A percentile compares a stretch with the other conserved stretches of the same genome.
Evolutionary conservation across 1,140 invertebrate species (phyloP).

Genomic region (Solenopsis invicta): DNA sequence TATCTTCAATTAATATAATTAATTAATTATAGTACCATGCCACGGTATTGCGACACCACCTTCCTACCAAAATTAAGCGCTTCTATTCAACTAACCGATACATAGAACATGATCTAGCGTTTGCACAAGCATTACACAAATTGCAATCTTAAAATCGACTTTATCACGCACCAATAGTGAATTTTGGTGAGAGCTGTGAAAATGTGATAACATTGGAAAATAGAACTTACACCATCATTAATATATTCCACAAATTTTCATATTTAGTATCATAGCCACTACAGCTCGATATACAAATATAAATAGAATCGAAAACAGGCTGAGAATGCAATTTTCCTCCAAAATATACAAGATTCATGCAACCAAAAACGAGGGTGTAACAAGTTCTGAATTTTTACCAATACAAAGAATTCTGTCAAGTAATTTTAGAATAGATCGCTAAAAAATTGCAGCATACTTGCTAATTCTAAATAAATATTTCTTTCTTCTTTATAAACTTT

Average conservation of each 20-base stretch:
- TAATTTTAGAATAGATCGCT: neutral
- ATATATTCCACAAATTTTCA: constrained; percentile 1
- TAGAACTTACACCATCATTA: constrained; percentile 17
- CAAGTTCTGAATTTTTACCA: constrained; percentile 55
- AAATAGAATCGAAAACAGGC: constrained; percentile 44
- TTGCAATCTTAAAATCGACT: constrained; percentile 21
- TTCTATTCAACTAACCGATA: constrained; percentile 62
- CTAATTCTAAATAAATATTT: neutral
- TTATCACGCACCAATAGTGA: constrained; percentile 31
- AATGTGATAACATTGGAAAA: constrained; percentile 31
- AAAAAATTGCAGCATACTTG: neutral
- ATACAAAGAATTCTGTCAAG: neutral
- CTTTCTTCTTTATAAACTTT: neutral
- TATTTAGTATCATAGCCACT: constrained; percentile 23
- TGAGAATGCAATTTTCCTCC: constrained; percentile 39
- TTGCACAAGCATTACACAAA: constrained; percentile 51
- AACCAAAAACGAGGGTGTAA: constrained; percentile 64
- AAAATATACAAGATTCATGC: constrained; percentile 70
- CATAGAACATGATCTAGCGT: constrained; percentile 32
- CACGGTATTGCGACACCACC: constrained; percentile 80
- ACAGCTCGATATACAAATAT: neutral
- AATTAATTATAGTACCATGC: constrained; percentile 77
- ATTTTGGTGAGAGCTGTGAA: constrained; percentile 24
- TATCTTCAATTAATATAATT: constrained; percentile 57
- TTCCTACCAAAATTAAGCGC: constrained; percentile 60